Conservation (phyloP, 1,140 invertebrate genomes). For the Listronotus oregonensis region DNA sequence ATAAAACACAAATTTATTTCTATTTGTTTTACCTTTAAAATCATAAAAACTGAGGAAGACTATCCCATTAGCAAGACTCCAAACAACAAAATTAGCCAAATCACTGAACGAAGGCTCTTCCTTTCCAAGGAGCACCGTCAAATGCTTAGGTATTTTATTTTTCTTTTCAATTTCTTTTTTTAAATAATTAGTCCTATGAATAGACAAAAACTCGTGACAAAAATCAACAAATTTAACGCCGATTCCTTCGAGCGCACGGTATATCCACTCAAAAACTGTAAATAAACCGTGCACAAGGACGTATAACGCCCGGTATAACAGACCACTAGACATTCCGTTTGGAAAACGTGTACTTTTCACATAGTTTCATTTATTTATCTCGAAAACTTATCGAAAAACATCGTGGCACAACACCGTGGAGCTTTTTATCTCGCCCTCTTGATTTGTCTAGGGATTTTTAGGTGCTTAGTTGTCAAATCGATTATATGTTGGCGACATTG, state of each 20-base stretch:
- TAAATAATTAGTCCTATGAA: slow-evolving; percentile 19
- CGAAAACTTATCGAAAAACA: slow-evolving; percentile 8
- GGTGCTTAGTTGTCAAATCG: neutral
- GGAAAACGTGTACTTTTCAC: slow-evolving; percentile 16
- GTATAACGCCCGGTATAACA: slow-evolving; percentile 35
- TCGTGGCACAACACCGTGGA: slow-evolving; percentile 15
- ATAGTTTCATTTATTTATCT: slow-evolving; percentile 30
- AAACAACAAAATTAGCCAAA: slow-evolving; percentile 66
- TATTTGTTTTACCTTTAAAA: slow-evolving; percentile 64
- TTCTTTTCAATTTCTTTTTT: slow-evolving; percentile 30
- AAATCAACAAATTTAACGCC: slow-evolving; percentile 29
- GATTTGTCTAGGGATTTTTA: neutral
- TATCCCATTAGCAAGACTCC: slow-evolving; percentile 68
- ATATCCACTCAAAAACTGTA: slow-evolving; percentile 35
- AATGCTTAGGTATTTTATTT: slow-evolving; percentile 57
- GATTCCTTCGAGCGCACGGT: slow-evolving; percentile 11
- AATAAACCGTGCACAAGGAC: slow-evolving; percentile 36
- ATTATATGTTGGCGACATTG: neutral
- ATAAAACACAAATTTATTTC: too few relatives aligned
- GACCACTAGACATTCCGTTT: slow-evolving; percentile 13
- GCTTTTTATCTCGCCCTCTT: neutral
- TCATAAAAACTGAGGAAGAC: slow-evolving; percentile 73
- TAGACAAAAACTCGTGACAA: slow-evolving; percentile 32
- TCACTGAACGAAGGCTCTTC: slow-evolving; percentile 59
- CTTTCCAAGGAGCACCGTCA: slow-evolving; percentile 60